A percentile compares a stretch with the other conserved stretches of the same genome.
phyloP scores from a whole-genome alignment of 1,140 invertebrate species.

The Caenorhabditis latens region DNA sequence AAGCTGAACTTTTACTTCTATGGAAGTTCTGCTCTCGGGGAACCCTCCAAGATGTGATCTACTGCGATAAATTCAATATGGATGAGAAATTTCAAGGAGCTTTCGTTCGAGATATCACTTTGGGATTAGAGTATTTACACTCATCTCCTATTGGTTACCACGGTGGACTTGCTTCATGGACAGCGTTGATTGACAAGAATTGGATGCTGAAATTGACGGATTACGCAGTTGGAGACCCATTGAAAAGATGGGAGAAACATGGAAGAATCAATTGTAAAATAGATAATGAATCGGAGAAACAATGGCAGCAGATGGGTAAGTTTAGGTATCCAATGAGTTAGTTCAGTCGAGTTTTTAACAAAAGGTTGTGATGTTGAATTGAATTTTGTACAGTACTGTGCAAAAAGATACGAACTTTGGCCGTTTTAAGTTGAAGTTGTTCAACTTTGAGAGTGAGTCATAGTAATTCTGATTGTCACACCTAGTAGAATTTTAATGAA shows the following conservation, averaged over 20 bases:
- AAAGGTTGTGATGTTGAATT: not conserved
- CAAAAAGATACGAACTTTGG: too few species aligned
- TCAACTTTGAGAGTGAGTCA: too few species aligned
- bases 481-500: too few species aligned
- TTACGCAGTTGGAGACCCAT: conserved; percentile 72
- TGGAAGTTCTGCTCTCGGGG: conserved; percentile 77
- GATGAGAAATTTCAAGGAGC: conserved; percentile 77
- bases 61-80: conserved; percentile 74
- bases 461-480: too few species aligned
- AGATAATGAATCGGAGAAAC: conserved; percentile 70
- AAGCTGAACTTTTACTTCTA: conserved; percentile 74
- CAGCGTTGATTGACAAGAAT: conserved; percentile 75
- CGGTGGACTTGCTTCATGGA: conserved; percentile 74
- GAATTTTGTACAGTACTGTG: not conserved
- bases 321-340: not conserved
- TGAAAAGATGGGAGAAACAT: conserved; percentile 75
- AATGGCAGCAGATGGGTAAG: conserved; percentile 71
- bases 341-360: not conserved
- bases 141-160: conserved; percentile 73
- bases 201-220: conserved; percentile 78
- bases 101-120: conserved; percentile 75
- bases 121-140: conserved; percentile 77
- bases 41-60: conserved; percentile 76
- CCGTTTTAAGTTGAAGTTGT: too few species aligned
- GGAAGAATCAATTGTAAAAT: conserved; percentile 73